Base-by-base conservation (phyloP, 2,113 vertebrate genomes). In the Vidua macroura region DNA sequence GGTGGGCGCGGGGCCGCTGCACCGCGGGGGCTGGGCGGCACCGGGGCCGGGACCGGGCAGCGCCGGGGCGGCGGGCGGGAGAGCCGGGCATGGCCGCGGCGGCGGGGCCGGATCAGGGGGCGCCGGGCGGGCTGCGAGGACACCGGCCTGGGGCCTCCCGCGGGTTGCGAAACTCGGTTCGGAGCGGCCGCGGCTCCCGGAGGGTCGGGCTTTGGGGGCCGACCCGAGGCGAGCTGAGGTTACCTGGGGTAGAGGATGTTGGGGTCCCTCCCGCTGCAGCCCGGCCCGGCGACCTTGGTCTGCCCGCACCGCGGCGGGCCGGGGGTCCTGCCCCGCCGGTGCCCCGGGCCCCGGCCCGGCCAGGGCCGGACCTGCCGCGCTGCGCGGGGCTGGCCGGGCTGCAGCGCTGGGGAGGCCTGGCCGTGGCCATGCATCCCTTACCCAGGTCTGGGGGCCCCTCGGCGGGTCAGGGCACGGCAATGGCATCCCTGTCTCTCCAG, bases 391-490 rank as follows among this genome's bases (percentile, higher is more conserved):
- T 31, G 77, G 19, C 31, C 9, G 23, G 7, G 17, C 51, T 30
- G 62, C 51, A 17, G 44, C 28, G 31, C 68, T 12, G 53, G 33
- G 31, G 66, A 41, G 46, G 70, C 70, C 64, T 35, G 41, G 11
- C 24, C 56, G 3, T 12, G 41, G 11, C 24, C 56, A 3, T 12
- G 52, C 44, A 15, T 37, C 67, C 62, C 37, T 4, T 9, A 4
- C 10, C 11, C 21, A 0, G 41, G 9, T 21, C n/a, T 16, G 60
- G 33, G 35, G 41, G 21, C 25, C 28, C 11, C 31, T 46, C 6
- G 15, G 41, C 4, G 13, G 41, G 21, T 24, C 48, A 3, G 49
- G 44, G n/a, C 23, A 53, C 6, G n/a, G 59, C 10, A 2, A 0
- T 4, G 66, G 56, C 83, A 44, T 83, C 75, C 44, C 7, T 19